Conservation (phyloP, 2,888 invertebrate genomes). For the Nomada goodeniana region DNA sequence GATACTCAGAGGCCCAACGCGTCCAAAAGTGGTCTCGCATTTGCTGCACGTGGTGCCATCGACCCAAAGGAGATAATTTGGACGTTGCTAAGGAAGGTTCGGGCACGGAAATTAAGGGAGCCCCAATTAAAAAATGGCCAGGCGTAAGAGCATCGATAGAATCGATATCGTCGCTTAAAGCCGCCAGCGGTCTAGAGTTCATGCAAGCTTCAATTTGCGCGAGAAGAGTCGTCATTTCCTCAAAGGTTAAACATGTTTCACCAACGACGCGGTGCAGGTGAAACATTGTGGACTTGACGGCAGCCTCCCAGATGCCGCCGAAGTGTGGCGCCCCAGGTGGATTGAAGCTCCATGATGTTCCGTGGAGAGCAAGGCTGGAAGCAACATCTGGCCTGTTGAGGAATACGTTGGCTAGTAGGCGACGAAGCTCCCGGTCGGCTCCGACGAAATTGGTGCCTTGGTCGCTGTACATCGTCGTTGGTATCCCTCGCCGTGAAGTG, state of each 20-base stretch:
- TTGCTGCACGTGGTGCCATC: no score
- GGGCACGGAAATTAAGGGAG: no score
- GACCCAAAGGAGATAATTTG: no score
- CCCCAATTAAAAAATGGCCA: no score
- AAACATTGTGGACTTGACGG: slow-evolving; percentile 1
- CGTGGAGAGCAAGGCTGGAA: neutral
- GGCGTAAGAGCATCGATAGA: no score
- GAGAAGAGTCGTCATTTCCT: neutral
- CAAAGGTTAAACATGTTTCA: neutral
- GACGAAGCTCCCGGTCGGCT: neutral
- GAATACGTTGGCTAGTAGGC: neutral
- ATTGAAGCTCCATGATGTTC: neutral
- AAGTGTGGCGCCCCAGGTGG: neutral
- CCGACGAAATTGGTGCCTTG: neutral
- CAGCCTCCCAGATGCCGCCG: slow-evolving; percentile 8
- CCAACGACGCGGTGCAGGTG: slow-evolving; percentile 1
- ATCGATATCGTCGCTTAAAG: no score
- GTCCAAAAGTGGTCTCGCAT: no score
- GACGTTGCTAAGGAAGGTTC: no score
- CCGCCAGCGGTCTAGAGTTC: neutral
- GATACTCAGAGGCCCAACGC: no score
- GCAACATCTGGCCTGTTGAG: neutral
- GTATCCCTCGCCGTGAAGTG: neutral
- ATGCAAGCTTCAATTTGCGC: neutral
- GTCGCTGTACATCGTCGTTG: no score